Base-by-base conservation (phyloP, 2,113 vertebrate species). In the Lagopus leucura region DNA sequence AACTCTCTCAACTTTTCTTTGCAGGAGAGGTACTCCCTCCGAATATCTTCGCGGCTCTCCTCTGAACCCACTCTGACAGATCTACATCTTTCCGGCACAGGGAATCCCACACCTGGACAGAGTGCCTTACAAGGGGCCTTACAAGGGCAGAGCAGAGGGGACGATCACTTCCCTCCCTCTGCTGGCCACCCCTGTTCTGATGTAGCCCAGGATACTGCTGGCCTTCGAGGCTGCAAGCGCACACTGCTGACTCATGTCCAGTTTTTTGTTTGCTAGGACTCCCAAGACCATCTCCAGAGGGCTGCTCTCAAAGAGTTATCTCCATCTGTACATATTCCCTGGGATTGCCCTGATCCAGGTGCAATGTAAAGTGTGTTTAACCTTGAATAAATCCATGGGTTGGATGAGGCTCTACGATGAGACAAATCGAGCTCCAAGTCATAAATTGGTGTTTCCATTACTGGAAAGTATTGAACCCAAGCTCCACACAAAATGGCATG, bases 401-500 rank as follows among this genome's bases (percentile, higher is more conserved):
- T 70, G 34, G 22, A 40, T 65, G 60, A 65, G 15, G 2, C 4
- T 77, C 13, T 76, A 34, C 43, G 21, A 52, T 73, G 40, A 57
- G 54, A 63, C 19, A 61, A 5, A 8, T 21, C 63, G 12, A 12
- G 22, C 58, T 69, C 16, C 4, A 38, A 25, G 14, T 25, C 7
- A 30, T 25, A 34, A 47, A 61, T 61, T 25, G 73, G 16, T 3
- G 1, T 11, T 80, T 77, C 34, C 36, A 6, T 11, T 52, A 28
- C 10, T 13, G 19, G 10, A 1, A 8, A 43, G 19, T 28, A 3
- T 52, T 77, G 22, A 88, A 42, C 25, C 11, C 38, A 34, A 61
- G 4, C 21, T 42, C 5, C 52, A 11, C 22, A 43, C 0, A 1
- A 69, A 45, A 72, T 55, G 28, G 28, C 13, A 19, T 20, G 0